Base-by-base conservation (phyloP, 2,113 vertebrate species). In the Todiramphus saurophagus region DNA sequence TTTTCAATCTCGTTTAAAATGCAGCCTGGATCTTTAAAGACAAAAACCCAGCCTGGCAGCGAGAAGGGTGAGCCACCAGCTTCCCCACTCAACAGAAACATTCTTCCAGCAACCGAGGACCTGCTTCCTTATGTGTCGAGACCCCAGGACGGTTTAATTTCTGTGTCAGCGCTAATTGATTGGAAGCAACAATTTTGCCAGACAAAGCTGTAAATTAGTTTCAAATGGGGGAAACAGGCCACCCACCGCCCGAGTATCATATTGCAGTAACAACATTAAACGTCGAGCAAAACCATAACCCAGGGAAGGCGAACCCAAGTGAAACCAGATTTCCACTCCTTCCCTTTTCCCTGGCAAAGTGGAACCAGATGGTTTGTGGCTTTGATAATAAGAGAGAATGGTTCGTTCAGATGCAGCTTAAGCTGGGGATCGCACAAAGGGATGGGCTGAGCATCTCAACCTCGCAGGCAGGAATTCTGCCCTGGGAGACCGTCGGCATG, bases 131-230 rank as follows among this genome's bases (percentile, higher is more conserved):
- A 0, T 35, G 87, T 4, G n/a, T 28, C 12, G 12, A 46, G 96
- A 91, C 95, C 96, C 87, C 82, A 7, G 64, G 53, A 58, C 4
- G 59, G 50, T 93, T 90, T 91, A 85, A 94, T 96, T 97, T 97
- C 93, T 96, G 94, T 90, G 77, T 94, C 96, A 94, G 87, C 7
- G 93, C 92, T 98, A 98, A 98, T 98, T 97, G 97, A 96, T 97
- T 97, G 95, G 97, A 97, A 98, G 97, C 97, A 97, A 97, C 90
- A 90, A 93, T 97, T 91, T 81, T 94, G 96, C 96, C 96, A 96
- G 97, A 97, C 94, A 96, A 97, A 97, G 97, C 95, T 96, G 97
- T 97, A 98, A 98, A 98, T 98, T 95, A 96, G 96, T 97, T 98
- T 97, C 97, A 92, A 98, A 98, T 97, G 97, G 97, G 67, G 33